Conservation (phyloP, 1,140 invertebrate species). For the Solenopsis invicta region DNA sequence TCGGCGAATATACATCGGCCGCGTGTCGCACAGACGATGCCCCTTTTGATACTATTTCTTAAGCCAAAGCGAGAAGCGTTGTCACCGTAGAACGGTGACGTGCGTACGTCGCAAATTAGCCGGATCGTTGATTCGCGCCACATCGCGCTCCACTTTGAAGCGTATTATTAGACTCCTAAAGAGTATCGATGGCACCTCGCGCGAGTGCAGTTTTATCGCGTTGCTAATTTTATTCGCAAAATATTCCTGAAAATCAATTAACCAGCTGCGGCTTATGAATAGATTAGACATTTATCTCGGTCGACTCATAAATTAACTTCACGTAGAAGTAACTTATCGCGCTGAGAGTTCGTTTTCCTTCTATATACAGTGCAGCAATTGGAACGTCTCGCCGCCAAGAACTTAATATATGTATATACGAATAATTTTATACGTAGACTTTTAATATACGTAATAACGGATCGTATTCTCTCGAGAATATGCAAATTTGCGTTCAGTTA, state of each 20-base stretch:
- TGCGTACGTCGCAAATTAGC: slow-evolving; percentile 56
- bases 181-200: slow-evolving; percentile 22
- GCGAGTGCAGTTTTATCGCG: neutral
- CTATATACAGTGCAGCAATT: neutral
- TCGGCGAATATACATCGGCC: neutral
- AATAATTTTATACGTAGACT: neutral
- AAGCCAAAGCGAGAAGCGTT: slow-evolving; percentile 11
- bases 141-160: slow-evolving; percentile 44
- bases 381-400: neutral
- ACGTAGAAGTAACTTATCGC: neutral
- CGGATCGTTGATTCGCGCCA: slow-evolving; percentile 56
- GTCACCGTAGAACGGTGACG: slow-evolving; percentile 17
- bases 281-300: slow-evolving; percentile 6
- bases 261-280: neutral
- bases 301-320: neutral
- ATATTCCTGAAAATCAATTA: slow-evolving; percentile 13
- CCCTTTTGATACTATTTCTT: slow-evolving; percentile 40
- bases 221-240: slow-evolving; percentile 26
- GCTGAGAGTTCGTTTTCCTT: neutral
- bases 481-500: neutral
- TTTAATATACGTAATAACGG: neutral
- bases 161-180: slow-evolving; percentile 49
- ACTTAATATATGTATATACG: neutral
- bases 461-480: neutral
- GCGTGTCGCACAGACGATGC: slow-evolving; percentile 2